Percentiles rank a stretch among this genome's conserved stretches.
Conservation (phyloP, 2,113 vertebrate species). For the Pyrgilauda ruficollis region DNA sequence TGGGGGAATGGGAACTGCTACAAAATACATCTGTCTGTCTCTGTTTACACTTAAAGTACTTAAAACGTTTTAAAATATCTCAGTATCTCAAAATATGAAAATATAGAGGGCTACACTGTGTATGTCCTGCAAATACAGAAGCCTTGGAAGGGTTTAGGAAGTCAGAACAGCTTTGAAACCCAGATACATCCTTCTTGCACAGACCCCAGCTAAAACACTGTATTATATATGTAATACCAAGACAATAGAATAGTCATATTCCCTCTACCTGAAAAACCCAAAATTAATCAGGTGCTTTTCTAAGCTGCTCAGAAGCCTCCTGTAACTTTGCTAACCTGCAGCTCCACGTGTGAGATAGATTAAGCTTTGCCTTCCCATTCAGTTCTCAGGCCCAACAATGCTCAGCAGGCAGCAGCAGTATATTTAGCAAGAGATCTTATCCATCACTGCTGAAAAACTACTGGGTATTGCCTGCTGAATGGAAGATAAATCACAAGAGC, state of each 20-base stretch:
- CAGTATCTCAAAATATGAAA: background rate
- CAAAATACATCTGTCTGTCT: background rate
- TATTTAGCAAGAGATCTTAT: slow-evolving; percentile 75
- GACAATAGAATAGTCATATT: background rate
- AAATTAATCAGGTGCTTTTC: background rate
- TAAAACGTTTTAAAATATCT: background rate
- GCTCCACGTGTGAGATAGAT: slow-evolving; percentile 22
- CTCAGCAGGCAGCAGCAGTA: slow-evolving; percentile 75
- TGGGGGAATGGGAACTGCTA: background rate
- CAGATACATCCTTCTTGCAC: background rate
- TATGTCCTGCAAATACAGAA: background rate
- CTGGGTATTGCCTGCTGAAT: slow-evolving; percentile 73
- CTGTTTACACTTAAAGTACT: background rate
- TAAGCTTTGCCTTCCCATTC: slow-evolving; percentile 51
- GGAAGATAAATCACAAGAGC: slow-evolving; percentile 78
- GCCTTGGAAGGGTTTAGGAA: background rate
- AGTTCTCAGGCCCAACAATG: slow-evolving; percentile 72
- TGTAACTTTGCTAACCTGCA: slow-evolving; percentile 7
- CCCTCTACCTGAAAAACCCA: background rate
- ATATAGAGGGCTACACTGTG: background rate
- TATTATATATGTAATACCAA: background rate
- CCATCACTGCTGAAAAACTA: slow-evolving; percentile 75
- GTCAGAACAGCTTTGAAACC: background rate
- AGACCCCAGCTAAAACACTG: background rate
- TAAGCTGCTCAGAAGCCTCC: background rate